Base-by-base conservation (phyloP, 30 jellyfish, hydroid and myxozoan species). In the Pseudorhiza aurosa region DNA sequence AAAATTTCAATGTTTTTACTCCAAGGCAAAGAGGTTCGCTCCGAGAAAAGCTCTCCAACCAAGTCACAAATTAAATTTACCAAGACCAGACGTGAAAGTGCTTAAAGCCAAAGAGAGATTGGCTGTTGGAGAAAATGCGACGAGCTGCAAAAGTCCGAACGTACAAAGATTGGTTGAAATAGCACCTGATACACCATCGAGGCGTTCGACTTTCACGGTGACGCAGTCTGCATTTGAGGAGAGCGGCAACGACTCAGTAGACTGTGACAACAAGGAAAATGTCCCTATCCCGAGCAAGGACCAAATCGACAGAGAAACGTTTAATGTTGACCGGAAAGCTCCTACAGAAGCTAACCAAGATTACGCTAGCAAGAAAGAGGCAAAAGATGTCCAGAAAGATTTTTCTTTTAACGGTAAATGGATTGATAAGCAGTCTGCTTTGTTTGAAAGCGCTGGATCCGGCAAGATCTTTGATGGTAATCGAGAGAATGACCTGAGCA, bases 161-260 rank as follows among this genome's bases (percentile, higher is more conserved):
- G 77, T 50, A 15, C 72, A 77, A 29, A 27, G 45, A 2, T 31
- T 88, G 27, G 59, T 78, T 10, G 93, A 76, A 9, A 78, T 78
- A 14, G 83, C 64, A 39, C 93, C 93, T 28, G 97, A 71, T 27
- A 88, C 97, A 14, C 93, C 97, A 44, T 30, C 89, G 8, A 62
- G 97, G 28, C 55, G 97, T 25, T 35, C 92, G 29, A 88, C 97
- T 4, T 88, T 88, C 58, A 68, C 84, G 32, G 89, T 88, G 43
- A 32, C 58, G 9, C 73, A 78, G 36, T 49, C 73, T 18, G 37
- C 58, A 9, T 8, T 56, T 8, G 70, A 29, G 8, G 58, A 40
- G 32, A 27, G 32, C 8, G 65, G 31, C 11, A 64, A 30, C 32
- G 44, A 29, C 29, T 62, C 7, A 31, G 60, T 15, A n/a, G 19